A percentile compares a stretch with the other conserved stretches of the same genome.
phyloP scores from a whole-genome alignment of 2,797 vertebrate species.

The Simalia tracyae region DNA sequence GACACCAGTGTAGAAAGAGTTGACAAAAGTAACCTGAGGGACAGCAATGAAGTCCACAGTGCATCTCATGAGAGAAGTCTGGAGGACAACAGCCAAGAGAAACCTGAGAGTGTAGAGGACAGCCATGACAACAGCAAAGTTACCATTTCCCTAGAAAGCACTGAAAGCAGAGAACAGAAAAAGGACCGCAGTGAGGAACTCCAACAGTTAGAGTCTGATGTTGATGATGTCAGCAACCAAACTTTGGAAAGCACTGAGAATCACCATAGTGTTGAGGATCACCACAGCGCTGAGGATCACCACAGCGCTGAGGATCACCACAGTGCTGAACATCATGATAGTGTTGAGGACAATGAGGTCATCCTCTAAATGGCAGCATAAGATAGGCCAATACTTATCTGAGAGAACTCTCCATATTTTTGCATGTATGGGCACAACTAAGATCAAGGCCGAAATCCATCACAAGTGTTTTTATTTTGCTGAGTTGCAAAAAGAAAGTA shows the following conservation, averaged over 20 bases:
- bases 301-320: slow-evolving; percentile 41
- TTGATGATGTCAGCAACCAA: slow-evolving; percentile 41
- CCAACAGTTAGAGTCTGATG: neutral
- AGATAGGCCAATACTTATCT: neutral
- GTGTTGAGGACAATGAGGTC: slow-evolving; percentile 45
- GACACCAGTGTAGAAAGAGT: neutral
- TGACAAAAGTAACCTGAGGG: slow-evolving; percentile 12
- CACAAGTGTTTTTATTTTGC: neutral
- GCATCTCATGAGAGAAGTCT: neutral
- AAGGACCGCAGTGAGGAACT: neutral
- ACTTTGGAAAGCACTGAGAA: slow-evolving; percentile 49
- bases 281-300: slow-evolving; percentile 3
- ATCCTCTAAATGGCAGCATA: slow-evolving; percentile 45
- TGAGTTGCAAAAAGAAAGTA: neutral
- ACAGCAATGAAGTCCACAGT: slow-evolving; percentile 57
- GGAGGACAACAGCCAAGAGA: slow-evolving; percentile 60
- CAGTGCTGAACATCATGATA: slow-evolving; percentile 40
- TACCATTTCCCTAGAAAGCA: neutral
- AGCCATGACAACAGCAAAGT: slow-evolving; percentile 45
- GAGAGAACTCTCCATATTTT: neutral
- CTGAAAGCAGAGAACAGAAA: slow-evolving; percentile 43
- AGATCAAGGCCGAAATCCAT: slow-evolving; percentile 1
- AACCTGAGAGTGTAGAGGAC: slow-evolving; percentile 10
- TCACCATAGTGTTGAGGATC: slow-evolving; percentile 17
- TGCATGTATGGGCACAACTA: slow-evolving; percentile 3